Base-by-base conservation (phyloP, 1,140 invertebrate genomes). In the Orchesella cincta region DNA sequence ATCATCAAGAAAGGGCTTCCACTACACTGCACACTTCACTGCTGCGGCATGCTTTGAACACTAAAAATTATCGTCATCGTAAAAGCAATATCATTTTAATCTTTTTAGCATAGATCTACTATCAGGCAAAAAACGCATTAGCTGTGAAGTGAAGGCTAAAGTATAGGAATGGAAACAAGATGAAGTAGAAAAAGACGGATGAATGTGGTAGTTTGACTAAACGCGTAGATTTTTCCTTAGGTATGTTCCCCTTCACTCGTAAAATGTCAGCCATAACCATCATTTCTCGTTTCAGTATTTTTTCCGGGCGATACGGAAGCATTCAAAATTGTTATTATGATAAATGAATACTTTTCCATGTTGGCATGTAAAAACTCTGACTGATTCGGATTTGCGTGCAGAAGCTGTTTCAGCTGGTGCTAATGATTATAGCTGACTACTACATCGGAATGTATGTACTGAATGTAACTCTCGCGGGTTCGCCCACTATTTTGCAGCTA, bases 271-370 rank as follows among this genome's bases (percentile, higher is more conserved):
- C 3, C 3, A 57, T 46, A 57, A 18, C 3, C 23, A 26, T 12
- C 8, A 14, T 14, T 3, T 8, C 23, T 57, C 3, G 52, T n/a
- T n/a, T n/a, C n/a, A n/a, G n/a, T n/a, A n/a, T n/a, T n/a, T n/a
- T n/a, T n/a, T n/a, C n/a, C n/a, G n/a, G n/a, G n/a, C n/a, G 52
- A 26, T 57, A n/a, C 8, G 52, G 52, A 57, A 57, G 23, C 52
- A 57, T 57, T 57, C 23, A 26, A 57, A 57, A 57, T 57, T 57
- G 52, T 57, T 57, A 57, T 57, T 57, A 23, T 57, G 52, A 57
- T 57, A 57, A 57, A 57, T 57, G 52, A 57, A 14, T 57, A 26
- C 23, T n/a, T n/a, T n/a, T n/a, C n/a, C n/a, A n/a, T n/a, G n/a
- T n/a, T n/a, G n/a, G n/a, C n/a, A n/a, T n/a, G n/a, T n/a, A n/a